Evolutionary conservation across 30 jellyfish, hydroid and myxozoan genomes (phyloP), one percentile per base, ranked within the genome.

Genomic region (Aurelia coerulea): DNA sequence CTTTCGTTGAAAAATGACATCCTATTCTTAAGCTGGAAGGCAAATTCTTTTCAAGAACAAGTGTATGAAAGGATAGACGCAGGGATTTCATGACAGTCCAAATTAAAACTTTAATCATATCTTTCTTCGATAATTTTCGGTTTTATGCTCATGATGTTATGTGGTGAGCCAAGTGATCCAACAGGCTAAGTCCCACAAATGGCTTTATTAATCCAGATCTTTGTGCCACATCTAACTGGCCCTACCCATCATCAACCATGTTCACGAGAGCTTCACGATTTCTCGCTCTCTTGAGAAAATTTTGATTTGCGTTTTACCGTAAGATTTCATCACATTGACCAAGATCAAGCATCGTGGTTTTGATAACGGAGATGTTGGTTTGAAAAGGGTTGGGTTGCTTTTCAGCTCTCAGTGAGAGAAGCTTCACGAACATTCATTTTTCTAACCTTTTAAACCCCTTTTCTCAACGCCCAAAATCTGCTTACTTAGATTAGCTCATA

Each of bases 221-320:
- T 65, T 33, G 41, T 77, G 78, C 50, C 46, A 76, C 34, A 64
- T 77, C 65, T 34, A 65, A 63, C 66, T 14, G 13, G 77, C 65
- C 87, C 87, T 13, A 64, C 87, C 87, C 87, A 77, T 77, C 87
- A n/a, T 54, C 41, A 37, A 13, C 54, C 78, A 46, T 46, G 14
- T 46, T 46, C 56, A 39, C 51, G 51, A 39, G 51, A 9, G 51
- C 51, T 39, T 39, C 51, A 46, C 56, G 56, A 46, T 46, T 46
- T 7, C 14, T 46, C 56, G 56, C 56, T 46, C 56, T 46, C 56
- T 46, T 46, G 56, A 7, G 6, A 46, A 46, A 46, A 46, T 46
- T 46, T 46, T 46, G 56, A 46, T 46, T 46, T 46, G 56, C 8
- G 56, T 46, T 23, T 23, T 46, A 46, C 56, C 12, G 56, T 46